Evolutionary conservation across 30 jellyfish, hydroid and myxozoan species (phyloP), one percentile per base, ranked within the genome.

Genomic region (Aurelia aurita complex sp. Pacific): DNA sequence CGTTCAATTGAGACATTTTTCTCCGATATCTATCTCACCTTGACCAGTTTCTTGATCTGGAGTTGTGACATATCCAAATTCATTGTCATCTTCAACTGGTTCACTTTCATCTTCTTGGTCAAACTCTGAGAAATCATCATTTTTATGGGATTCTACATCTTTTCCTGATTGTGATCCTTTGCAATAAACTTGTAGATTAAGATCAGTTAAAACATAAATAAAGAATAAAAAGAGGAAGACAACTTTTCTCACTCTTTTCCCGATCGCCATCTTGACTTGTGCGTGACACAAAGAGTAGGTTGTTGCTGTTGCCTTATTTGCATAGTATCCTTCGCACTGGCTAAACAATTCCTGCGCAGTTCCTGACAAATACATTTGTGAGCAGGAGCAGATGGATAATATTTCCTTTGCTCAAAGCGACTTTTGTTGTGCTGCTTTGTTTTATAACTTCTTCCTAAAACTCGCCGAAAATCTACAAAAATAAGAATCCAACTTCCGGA

Each of bases 41-140:
- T 55, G 70, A 18, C 67, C 90, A 5, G 77, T 71, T 55, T 82
- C 85, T 82, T 70, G 85, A 69, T 70, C 80, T 5, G 79, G 80
- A 42, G 91, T 82, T 15, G 91, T 54, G 10, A 82, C 82, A 35
- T 82, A 75, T 15, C 85, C 85, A 64, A 85, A 85, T 15, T 85
- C 94, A 38, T 54, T 73, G 69, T 85, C 94, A 34, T 76, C 96
- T 19, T 87, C 91, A 70, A 64, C 78, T 40, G 65, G 80, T 7
- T 87, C 96, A 72, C 63, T 78, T 17, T 78, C 88, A 1, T 64
- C 94, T n/a, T 68, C 90, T 42, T 87, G 89, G 60, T 87, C 96
- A 67, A 87, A 79, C 71, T 87, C 96, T 18, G 95, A 76, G 51
- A 86, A 86, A 38, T 86, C 95, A 34, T 86, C 95, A 76, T 35